phyloP scores from a whole-genome alignment of 2,888 invertebrate genomes.

The Lacanobia oleracea region DNA sequence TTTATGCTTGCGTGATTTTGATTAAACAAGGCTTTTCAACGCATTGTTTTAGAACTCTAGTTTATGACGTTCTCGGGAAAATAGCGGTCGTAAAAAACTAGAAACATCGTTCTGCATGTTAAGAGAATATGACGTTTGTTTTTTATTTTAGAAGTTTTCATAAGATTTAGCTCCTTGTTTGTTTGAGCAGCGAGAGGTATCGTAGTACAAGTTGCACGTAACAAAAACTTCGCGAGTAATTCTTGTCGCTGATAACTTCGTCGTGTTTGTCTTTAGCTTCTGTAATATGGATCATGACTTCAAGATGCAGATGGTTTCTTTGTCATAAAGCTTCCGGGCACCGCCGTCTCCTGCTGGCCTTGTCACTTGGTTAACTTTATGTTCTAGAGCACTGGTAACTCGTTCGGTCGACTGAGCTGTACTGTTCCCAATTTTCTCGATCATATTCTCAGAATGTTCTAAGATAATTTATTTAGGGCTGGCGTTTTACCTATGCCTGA shows the following conservation, averaged over 20 bases:
- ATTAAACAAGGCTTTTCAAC: constrained; percentile 14
- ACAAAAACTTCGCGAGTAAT: constrained; percentile 12
- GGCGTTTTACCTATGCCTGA: background rate
- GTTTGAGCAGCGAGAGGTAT: background rate
- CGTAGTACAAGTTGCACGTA: constrained; percentile 17
- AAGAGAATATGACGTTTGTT: constrained; percentile 1
- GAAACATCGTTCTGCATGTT: background rate
- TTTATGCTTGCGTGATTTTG: constrained; percentile 26
- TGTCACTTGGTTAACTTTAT: background rate
- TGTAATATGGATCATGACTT: constrained; percentile 7
- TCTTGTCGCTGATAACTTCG: constrained; percentile 3
- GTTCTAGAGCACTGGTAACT: background rate
- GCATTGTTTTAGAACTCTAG: constrained; percentile 18
- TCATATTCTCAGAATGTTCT: background rate
- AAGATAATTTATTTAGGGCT: background rate
- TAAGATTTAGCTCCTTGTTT: constrained; percentile 5
- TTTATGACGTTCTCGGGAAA: constrained; percentile 8
- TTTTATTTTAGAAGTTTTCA: constrained; percentile 32
- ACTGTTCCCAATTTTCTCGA: background rate
- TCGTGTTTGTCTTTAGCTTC: constrained; percentile 11
- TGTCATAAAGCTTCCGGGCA: background rate
- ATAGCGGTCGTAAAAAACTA: constrained; percentile 14
- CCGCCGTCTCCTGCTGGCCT: background rate
- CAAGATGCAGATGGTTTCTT: background rate
- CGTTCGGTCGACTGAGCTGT: background rate